Base-by-base conservation (phyloP, 2,888 invertebrate species). In the Chymomyza procnemis region DNA sequence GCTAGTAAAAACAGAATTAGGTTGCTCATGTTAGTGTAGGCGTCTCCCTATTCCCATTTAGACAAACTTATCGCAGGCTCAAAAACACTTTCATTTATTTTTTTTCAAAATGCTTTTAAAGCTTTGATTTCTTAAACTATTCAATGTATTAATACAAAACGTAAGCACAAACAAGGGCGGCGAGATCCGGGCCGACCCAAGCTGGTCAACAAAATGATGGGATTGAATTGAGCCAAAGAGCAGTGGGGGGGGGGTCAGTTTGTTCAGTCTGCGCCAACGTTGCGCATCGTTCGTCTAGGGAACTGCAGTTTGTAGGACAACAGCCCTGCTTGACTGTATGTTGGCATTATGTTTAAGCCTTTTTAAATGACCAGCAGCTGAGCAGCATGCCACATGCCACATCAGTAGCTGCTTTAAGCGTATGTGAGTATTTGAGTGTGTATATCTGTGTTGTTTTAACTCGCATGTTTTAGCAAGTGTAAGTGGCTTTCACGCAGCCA, bases 401-500 rank as follows among this genome's bases (percentile, higher is more conserved):
- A 16, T 56, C n/a, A 12, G 12, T 3, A 5, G 14, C 60, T 52
- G 3, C 2, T 22, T 47, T 3, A 48, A 2, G n/a, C 18, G 16
- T 18, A 4, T 18, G 50, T 22, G 71, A 68, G 55, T 0, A n/a
- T 50, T 47, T 52, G 41, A 2, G 30, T 22, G 19, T 47, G 61
- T 26, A 19, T 22, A 58, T 58, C 5, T 77, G 63, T 52, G 50
- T 63, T 69, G 65, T 78, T 78, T 64, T 61, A 77, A 59, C 64
- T 67, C 63, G 65, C 66, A 58, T 76, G 75, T 78, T 78, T 74
- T 67, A 69, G 71, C 76, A 74, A 76, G 61, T 71, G 73, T 77
- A 85, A 85, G 82, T 80, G 85, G 85, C 75, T 80, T 84, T 85
- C 71, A 76, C 75, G 85, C 74, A 76, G 76, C 78, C 78, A 80